Evolutionary conservation across 2,113 vertebrate species (phyloP).

Genomic region (Muscicapa adusta): DNA sequence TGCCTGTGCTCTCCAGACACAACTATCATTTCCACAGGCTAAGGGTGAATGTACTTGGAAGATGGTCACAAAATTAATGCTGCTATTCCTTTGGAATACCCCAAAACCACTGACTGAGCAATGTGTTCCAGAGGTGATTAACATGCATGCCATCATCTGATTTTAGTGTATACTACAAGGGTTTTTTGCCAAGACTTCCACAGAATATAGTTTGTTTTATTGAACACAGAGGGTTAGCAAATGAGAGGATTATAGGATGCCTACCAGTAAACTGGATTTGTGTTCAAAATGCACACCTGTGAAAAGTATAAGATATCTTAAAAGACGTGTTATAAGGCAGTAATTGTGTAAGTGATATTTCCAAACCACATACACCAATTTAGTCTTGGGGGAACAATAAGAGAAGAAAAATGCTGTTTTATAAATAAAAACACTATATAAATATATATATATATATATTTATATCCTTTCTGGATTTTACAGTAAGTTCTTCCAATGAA

Average conservation of each 20-base stretch:
- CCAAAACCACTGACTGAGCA: not conserved
- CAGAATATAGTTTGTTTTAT: not conserved
- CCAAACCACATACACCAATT: not conserved
- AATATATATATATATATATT: not conserved
- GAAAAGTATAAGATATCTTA: not conserved
- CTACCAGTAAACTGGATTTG: not conserved
- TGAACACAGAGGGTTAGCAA: not conserved
- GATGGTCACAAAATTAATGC: not conserved
- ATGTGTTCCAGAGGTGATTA: not conserved
- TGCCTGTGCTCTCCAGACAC: not conserved
- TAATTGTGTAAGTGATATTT: not conserved
- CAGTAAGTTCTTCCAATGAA: not conserved
- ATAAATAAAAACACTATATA: not conserved
- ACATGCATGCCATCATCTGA: not conserved
- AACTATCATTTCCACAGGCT: not conserved
- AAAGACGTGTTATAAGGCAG: not conserved
- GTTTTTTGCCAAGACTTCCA: not conserved
- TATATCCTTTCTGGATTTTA: not conserved
- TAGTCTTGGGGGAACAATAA: not conserved
- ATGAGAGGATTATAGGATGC: not conserved
- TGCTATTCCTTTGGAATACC: not conserved
- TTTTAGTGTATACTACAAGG: not conserved
- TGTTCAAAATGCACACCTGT: not conserved
- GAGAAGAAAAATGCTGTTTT: not conserved
- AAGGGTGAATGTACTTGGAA: not conserved